phyloP scores from a whole-genome alignment of 2,888 invertebrate genomes.

The Torymus auratus region DNA sequence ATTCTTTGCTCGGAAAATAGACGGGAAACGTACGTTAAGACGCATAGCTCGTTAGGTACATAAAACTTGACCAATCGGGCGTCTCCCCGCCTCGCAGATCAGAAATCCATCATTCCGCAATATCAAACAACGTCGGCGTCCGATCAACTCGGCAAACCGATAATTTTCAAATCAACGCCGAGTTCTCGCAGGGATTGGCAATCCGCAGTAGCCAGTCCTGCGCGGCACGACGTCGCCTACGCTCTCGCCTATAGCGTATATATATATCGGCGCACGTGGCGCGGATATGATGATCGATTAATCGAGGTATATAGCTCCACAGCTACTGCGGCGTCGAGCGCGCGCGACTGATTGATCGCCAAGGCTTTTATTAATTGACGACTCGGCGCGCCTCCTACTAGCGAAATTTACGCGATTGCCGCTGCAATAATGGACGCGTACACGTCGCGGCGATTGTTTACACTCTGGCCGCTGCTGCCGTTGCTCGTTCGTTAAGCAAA shows the following conservation, averaged over 20 bases:
- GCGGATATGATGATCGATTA: conserved; percentile 60
- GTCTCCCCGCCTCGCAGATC: too few species aligned
- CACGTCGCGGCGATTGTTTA: conserved; percentile 25
- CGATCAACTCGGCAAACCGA: too few species aligned
- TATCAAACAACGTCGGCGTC: too few species aligned
- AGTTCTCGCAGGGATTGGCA: too few species aligned
- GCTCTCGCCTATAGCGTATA: too few species aligned
- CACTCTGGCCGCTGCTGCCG: background rate
- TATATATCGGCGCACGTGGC: background rate
- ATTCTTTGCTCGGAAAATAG: too few species aligned
- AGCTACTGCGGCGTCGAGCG: background rate
- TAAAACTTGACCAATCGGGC: too few species aligned
- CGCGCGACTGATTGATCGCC: conserved; percentile 48
- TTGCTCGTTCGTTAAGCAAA: conserved; percentile 22
- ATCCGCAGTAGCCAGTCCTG: too few species aligned
- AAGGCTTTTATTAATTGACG: conserved; percentile 62
- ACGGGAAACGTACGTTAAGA: too few species aligned
- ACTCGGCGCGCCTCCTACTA: conserved; percentile 43
- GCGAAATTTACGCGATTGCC: conserved; percentile 54
- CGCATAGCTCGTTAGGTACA: too few species aligned
- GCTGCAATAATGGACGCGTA: background rate
- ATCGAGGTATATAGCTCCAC: conserved; percentile 28
- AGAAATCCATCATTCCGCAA: too few species aligned
- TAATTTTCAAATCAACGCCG: too few species aligned
- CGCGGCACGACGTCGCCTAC: conserved; percentile 2